phyloP scores from a whole-genome alignment of 2,797 vertebrate genomes.

The Lateolabrax maculatus region DNA sequence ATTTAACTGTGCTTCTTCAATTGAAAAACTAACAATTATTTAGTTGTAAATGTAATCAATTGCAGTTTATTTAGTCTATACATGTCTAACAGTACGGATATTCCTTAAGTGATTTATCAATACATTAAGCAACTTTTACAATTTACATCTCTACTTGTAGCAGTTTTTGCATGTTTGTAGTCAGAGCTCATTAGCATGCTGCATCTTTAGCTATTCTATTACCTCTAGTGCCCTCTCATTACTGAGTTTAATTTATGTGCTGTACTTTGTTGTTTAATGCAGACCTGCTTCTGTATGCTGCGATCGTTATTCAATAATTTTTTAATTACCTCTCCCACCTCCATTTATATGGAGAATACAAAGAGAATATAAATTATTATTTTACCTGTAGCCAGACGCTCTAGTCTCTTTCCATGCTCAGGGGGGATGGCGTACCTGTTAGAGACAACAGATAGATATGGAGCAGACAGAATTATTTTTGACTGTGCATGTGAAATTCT shows the following conservation, averaged over 20 bases:
- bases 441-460: conserved; percentile 40
- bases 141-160: background rate
- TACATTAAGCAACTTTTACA: background rate
- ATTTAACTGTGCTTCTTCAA: background rate
- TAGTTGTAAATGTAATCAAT: background rate
- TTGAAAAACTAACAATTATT: background rate
- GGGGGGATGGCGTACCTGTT: conserved; percentile 88
- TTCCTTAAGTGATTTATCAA: background rate
- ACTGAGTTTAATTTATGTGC: conserved; percentile 35
- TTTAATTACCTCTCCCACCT: conserved; percentile 30
- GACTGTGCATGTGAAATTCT: conserved; percentile 31
- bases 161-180: conserved; percentile 21
- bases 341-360: conserved; percentile 25
- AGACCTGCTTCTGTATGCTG: conserved; percentile 39
- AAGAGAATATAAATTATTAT: conserved; percentile 33
- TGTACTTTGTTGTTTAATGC: conserved; percentile 49
- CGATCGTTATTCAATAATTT: conserved; percentile 41
- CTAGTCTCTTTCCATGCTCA: conserved; percentile 88
- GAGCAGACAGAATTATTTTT: conserved; percentile 47
- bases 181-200: conserved; percentile 47
- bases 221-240: conserved; percentile 23
- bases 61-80: background rate
- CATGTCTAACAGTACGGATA: background rate
- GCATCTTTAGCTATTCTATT: conserved; percentile 27
- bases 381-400: conserved; percentile 87